Conservation (phyloP, 2,888 invertebrate genomes). For the Morpho deidamia region DNA sequence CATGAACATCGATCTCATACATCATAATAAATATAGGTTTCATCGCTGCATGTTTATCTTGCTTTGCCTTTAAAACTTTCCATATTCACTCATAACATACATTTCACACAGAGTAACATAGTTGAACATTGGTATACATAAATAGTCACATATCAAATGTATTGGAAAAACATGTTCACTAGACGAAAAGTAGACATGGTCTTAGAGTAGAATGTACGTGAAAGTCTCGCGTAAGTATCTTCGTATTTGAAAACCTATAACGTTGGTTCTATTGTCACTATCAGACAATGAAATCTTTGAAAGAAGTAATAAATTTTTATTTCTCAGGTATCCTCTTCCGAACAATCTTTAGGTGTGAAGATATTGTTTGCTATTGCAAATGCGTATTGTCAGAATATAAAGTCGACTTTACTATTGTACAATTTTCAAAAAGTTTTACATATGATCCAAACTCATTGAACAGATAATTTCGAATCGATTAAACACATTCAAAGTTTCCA, state of each 20-base stretch:
- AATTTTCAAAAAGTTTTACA: background rate
- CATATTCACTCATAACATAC: background rate
- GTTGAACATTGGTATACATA: background rate
- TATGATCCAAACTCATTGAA: constrained; percentile 30
- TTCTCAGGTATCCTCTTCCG: too few relatives aligned
- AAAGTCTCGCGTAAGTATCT: background rate
- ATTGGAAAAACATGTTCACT: constrained; percentile 1
- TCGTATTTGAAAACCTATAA: background rate
- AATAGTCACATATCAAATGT: background rate
- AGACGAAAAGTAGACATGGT: constrained; percentile 2
- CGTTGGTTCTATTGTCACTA: too few relatives aligned
- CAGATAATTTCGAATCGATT: constrained; percentile 43
- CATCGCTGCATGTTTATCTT: background rate
- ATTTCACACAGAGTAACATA: constrained; percentile 1
- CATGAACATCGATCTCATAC: too few relatives aligned
- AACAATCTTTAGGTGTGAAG: too few relatives aligned
- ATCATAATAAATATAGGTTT: too few relatives aligned
- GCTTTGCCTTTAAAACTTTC: constrained; percentile 2
- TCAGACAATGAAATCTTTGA: too few relatives aligned
- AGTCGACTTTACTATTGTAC: constrained; percentile 2
- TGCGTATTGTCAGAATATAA: background rate
- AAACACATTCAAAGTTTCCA: constrained; percentile 47
- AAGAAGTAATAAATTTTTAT: too few relatives aligned
- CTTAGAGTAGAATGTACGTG: background rate
- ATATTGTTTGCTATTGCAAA: too few relatives aligned